These are phyloP conservation scores for Enteromius viviparus DNA, from an alignment of 2,797 vertebrate species.

Conservation along the genomic window DNA sequence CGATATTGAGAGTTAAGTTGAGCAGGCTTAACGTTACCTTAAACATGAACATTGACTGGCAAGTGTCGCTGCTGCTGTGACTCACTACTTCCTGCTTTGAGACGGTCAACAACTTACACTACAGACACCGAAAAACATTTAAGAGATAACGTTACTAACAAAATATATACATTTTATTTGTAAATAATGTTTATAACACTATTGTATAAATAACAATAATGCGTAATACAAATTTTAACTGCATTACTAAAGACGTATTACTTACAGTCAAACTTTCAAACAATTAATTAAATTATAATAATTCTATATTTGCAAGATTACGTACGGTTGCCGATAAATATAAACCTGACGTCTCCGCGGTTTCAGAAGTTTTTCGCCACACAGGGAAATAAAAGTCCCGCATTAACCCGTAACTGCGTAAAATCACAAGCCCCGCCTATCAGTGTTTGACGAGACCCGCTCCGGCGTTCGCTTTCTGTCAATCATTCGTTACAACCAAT, in stretches of 20 bases:
- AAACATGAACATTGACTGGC: not conserved
- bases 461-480: not conserved
- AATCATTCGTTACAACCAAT: slow-evolving; percentile 26
- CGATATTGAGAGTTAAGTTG: not conserved
- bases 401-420: not conserved
- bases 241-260: not conserved
- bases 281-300: not conserved
- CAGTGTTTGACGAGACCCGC: not conserved
- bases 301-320: not conserved
- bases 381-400: not conserved
- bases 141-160: not conserved
- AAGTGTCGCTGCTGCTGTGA: not conserved
- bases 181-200: not conserved
- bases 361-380: not conserved
- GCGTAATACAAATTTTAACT: not conserved
- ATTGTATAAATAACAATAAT: not conserved
- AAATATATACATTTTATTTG: not conserved
- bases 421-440: slow-evolving; percentile 8
- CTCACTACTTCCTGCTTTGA: slow-evolving; percentile 33
- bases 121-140: not conserved
- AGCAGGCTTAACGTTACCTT: slow-evolving; percentile 20
- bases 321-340: not conserved
- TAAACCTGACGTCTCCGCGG: not conserved
- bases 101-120: not conserved
- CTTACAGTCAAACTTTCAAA: not conserved